Evolutionary conservation across 1,140 invertebrate species (phyloP), one percentile per base, ranked within the genome.

Genomic region (Microvelia longipes): DNA sequence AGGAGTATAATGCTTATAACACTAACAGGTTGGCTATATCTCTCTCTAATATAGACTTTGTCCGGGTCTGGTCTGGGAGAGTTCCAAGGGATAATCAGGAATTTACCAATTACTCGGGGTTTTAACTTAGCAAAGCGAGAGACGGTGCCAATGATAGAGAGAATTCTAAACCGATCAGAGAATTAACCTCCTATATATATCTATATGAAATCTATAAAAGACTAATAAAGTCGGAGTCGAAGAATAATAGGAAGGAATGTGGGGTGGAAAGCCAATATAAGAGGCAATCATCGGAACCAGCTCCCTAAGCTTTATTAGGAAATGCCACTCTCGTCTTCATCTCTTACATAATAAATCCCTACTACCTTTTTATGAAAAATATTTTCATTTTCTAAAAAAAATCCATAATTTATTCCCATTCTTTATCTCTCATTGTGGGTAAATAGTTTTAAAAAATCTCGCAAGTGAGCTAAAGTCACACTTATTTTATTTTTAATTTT

Each of bases 41-140:
- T n/a, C n/a, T n/a, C n/a, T n/a, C n/a, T n/a, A n/a, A n/a, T n/a
- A 50, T 5, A 50, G 35, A 50, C 35, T 50, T 50, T 50, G 35
- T 50, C 35, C 19, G 35, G 5, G 35, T 50, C 35, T 19, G 35
- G 19, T 11, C 35, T 50, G 35, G 5, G 35, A 50, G 35, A 50
- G 35, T n/a, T n/a, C n/a, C n/a, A n/a, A 50, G 35, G 35, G 35
- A 50, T 64, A 64, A 64, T 64, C 62, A 64, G 62, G 62, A 64
- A 64, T 64, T 64, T 64, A 64, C 62, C 25, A 64, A 64, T 64
- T 64, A 64, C 25, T 15, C n/a, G n/a, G n/a, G n/a, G n/a, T n/a
- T n/a, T n/a, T n/a, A n/a, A n/a, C n/a, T n/a, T n/a, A n/a, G n/a
- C n/a, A 25, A 26, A 26, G 5, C 5, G 62, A 26, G 15, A 5